Conservation (phyloP, 1,140 invertebrate genomes). For the Drosophila obscura region DNA sequence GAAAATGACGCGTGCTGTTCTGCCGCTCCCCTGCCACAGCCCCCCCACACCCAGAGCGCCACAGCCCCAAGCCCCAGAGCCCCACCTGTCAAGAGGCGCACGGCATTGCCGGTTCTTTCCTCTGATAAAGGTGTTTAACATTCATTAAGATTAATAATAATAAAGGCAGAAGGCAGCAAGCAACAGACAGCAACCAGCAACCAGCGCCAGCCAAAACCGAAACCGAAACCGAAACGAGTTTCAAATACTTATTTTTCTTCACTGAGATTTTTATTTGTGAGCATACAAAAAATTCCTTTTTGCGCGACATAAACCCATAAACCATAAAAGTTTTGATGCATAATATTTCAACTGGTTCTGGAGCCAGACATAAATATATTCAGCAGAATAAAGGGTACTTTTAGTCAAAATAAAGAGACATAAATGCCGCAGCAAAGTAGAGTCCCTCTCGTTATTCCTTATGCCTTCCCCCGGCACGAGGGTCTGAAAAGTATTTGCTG, state of each 20-base stretch:
- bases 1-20: conserved; percentile 73
- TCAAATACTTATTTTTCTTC: conserved; percentile 56
- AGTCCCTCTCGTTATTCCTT: conserved; percentile 1
- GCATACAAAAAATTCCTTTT: conserved; percentile 45
- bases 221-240: conserved; percentile 61
- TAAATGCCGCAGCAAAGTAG: too few relatives aligned
- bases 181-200: too few relatives aligned
- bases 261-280: conserved; percentile 37
- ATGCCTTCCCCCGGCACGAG: not conserved
- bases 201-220: too few relatives aligned
- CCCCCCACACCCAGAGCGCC: conserved; percentile 10
- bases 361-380: conserved; percentile 40
- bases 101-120: conserved; percentile 36
- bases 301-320: conserved; percentile 72
- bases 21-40: conserved; percentile 3
- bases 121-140: conserved; percentile 81
- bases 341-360: conserved; percentile 72
- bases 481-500: too few relatives aligned
- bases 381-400: not conserved
- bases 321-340: conserved; percentile 55
- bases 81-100: too few relatives aligned
- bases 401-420: too few relatives aligned
- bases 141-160: conserved; percentile 82
- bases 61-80: too few relatives aligned
- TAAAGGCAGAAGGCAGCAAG: conserved; percentile 8